phyloP scores from a whole-genome alignment of 1,140 invertebrate species.

The Paralvinella palmiformis region DNA sequence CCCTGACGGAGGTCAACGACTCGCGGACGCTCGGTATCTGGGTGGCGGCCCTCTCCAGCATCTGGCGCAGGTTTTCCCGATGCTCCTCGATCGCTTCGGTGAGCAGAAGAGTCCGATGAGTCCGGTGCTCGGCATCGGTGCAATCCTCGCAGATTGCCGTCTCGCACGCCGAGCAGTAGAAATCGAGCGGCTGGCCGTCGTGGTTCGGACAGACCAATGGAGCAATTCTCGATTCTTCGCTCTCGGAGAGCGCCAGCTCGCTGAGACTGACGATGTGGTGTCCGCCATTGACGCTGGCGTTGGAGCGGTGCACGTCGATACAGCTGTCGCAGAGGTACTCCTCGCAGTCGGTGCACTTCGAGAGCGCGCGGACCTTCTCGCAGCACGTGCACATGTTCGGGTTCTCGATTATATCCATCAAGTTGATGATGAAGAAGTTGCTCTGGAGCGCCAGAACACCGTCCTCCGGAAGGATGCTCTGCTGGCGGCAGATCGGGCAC shows the following conservation, averaged over 20 bases:
- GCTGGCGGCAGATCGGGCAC: conserved; percentile 56
- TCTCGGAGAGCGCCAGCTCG: conserved; percentile 20
- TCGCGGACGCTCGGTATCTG: conserved; percentile 51
- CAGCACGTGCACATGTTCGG: conserved; percentile 35
- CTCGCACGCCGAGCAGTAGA: conserved; percentile 56
- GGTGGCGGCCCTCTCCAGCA: conserved; percentile 47
- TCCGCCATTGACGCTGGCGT: conserved; percentile 16
- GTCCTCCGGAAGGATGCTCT: conserved; percentile 55
- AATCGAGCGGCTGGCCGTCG: conserved; percentile 49
- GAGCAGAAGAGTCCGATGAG: conserved; percentile 51
- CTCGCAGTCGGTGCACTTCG: conserved; percentile 47
- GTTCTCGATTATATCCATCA: conserved; percentile 49
- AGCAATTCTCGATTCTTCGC: neutral
- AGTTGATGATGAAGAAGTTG: conserved; percentile 52
- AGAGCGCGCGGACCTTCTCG: conserved; percentile 29
- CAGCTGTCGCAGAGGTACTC: conserved; percentile 44
- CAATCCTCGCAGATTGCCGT: conserved; percentile 56
- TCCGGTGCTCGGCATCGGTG: conserved; percentile 54
- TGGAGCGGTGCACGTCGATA: conserved; percentile 26
- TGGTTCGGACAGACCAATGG: conserved; percentile 46
- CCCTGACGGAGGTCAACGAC: conserved; percentile 46
- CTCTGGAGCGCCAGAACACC: conserved; percentile 54
- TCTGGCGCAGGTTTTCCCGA: conserved; percentile 43
- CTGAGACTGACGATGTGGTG: conserved; percentile 25
- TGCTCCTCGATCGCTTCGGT: conserved; percentile 53